Base-by-base conservation (phyloP, 2,888 invertebrate genomes). In the Hipparchia semele region DNA sequence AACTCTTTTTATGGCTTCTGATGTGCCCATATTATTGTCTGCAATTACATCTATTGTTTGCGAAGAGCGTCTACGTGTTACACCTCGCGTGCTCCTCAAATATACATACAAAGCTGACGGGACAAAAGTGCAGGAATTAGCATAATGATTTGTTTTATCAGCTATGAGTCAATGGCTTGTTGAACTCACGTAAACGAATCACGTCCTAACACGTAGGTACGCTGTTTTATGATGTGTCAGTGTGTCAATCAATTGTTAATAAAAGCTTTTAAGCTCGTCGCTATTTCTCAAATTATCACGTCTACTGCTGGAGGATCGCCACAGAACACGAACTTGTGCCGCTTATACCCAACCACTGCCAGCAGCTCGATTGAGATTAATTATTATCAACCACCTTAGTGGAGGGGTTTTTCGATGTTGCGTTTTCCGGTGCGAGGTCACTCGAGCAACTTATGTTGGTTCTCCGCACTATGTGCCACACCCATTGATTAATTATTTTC, bases 91-190 rank as follows among this genome's bases (percentile, higher is more conserved):
- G 82, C 72, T 77, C 83, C 81, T 77, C 79, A 79, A 84, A 83
- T 83, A 85, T 83, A 82, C 83, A 85, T 82, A 85, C 87, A 86
- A 87, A 89, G 86, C 84, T 82, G 70, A 74, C 77, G 75, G 76
- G 73, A 80, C 79, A 82, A 80, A 79, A 78, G 76, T 78, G 73
- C 71, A 77, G 71, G 79, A 84, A 87, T 89, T 87, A 86, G 80
- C 86, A 89, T 87, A 86, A 84, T 81, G 79, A 85, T 84, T 86
- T 85, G 83, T 83, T 83, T 82, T 83, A 83, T 83, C 80, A 79
- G 75, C 79, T 77, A 78, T 86, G 87, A 88, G 78, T 87, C 87
- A 87, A 79, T 76, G 71, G 66, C 69, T 72, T 73, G 72, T 53
- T 64, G 12, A 12, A 23, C 49, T 85, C 72, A 80, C 71, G 80